Conservation (phyloP, 2,797 vertebrate species). For the Pseudochromis fuscus region DNA sequence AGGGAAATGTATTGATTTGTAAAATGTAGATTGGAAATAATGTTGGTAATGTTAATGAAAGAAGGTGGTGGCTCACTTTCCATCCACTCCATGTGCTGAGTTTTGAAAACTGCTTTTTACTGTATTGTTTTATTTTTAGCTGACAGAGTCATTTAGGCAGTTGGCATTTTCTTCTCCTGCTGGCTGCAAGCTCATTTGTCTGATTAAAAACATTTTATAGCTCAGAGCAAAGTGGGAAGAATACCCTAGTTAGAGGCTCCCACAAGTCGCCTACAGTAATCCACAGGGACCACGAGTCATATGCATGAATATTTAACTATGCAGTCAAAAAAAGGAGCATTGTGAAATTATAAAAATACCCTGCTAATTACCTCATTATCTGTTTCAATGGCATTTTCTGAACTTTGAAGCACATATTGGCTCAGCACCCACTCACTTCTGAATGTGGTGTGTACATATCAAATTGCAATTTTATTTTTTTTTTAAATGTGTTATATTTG, state of each 20-base stretch:
- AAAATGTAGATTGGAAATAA: not conserved
- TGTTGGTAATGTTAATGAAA: not conserved
- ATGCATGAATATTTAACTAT: conserved; percentile 15
- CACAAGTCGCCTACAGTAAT: conserved; percentile 1
- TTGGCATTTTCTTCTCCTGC: conserved; percentile 33
- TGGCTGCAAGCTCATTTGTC: conserved; percentile 37
- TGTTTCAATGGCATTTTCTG: conserved; percentile 1
- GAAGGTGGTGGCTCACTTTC: not conserved
- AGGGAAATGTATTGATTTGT: not conserved
- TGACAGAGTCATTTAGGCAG: conserved; percentile 6
- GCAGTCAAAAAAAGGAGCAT: not conserved
- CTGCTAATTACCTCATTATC: not conserved
- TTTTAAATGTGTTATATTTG: not conserved
- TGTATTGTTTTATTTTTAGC: conserved; percentile 32
- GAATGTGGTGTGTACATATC: not conserved
- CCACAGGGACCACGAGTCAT: conserved; percentile 9
- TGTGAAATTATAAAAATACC: not conserved
- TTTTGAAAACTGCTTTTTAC: conserved; percentile 8
- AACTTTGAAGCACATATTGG: not conserved
- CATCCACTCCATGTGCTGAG: not conserved
- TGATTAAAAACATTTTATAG: conserved; percentile 39
- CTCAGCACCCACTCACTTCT: not conserved
- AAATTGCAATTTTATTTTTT: not conserved
- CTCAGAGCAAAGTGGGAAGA: conserved; percentile 30
- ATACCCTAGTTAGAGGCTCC: conserved; percentile 17